phyloP scores from a whole-genome alignment of 2,113 vertebrate species.

The Rhineura floridana region DNA sequence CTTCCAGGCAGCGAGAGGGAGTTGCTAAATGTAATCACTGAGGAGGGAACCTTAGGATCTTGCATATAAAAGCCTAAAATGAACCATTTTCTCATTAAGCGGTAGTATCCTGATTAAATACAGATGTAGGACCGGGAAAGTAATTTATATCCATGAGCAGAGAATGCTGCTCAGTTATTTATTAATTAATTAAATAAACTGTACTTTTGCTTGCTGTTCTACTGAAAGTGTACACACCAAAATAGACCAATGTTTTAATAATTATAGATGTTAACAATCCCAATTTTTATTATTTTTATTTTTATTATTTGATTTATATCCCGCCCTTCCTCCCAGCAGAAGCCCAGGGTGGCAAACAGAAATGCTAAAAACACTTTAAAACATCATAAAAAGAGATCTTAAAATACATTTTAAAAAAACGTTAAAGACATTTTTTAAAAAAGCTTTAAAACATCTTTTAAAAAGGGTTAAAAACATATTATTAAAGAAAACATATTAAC shows the following conservation, averaged over 20 bases:
- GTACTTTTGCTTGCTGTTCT: not conserved
- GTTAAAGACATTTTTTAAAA: no score
- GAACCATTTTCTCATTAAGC: constrained; percentile 76
- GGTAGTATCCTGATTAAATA: constrained; percentile 70
- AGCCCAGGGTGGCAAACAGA: no score
- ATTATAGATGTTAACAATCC: fast-evolving
- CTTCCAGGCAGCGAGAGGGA: constrained; percentile 87
- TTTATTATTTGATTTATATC: no score
- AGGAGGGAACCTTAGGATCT: constrained; percentile 78
- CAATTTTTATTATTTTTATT: not conserved
- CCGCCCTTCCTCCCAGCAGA: no score
- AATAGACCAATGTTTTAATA: not conserved
- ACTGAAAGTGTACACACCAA: constrained; percentile 22
- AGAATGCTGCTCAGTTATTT: constrained; percentile 46
- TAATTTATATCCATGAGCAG: constrained; percentile 66
- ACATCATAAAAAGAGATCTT: no score
- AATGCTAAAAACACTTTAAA: no score
- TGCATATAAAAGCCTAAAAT: constrained; percentile 75
- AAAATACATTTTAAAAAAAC: no score
- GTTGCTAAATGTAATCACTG: constrained; percentile 79
- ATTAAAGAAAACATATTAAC: no score
- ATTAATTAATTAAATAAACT: not conserved
- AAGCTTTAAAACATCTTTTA: no score
- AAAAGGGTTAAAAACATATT: no score
- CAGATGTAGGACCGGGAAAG: constrained; percentile 67